A percentile compares a stretch with the other conserved stretches of the same genome.
Conservation (phyloP, 2,888 invertebrate genomes). For the Labia minor region DNA sequence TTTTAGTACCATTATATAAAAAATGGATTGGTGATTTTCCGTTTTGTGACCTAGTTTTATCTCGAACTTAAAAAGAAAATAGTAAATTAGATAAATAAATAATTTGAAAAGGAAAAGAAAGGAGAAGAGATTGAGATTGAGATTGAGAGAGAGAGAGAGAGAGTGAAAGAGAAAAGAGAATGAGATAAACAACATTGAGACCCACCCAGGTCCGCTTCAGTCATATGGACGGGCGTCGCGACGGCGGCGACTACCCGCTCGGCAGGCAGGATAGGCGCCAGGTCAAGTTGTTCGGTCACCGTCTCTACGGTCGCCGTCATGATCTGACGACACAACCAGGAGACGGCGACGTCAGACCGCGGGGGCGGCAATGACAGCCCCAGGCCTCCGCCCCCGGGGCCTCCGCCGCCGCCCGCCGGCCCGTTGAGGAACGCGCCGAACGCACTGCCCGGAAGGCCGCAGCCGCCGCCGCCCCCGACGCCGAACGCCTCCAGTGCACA, state of each 20-base stretch:
- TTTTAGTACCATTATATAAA: too few relatives aligned
- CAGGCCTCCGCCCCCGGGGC: background rate
- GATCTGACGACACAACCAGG: constrained; percentile 51
- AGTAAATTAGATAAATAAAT: too few relatives aligned
- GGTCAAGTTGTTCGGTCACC: constrained; percentile 79
- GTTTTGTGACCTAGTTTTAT: too few relatives aligned
- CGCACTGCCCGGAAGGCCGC: constrained; percentile 1
- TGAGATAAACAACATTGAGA: background rate
- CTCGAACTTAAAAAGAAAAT: too few relatives aligned
- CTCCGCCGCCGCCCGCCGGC: constrained; percentile 6
- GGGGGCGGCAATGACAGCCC: background rate
- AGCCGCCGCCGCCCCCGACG: constrained; percentile 13
- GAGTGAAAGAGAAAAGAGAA: background rate
- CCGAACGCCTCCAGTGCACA: background rate
- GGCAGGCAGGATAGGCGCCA: constrained; percentile 73
- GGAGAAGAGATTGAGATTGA: too few relatives aligned
- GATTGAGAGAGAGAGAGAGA: too few relatives aligned
- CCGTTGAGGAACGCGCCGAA: constrained; percentile 4
- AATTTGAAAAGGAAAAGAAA: too few relatives aligned
- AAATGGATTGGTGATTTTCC: too few relatives aligned
- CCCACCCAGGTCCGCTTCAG: constrained; percentile 74
- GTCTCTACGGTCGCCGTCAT: constrained; percentile 94
- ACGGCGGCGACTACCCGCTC: constrained; percentile 66
- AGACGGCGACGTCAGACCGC: background rate
- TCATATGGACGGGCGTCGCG: constrained; percentile 74